Evolutionary conservation across 1,140 invertebrate genomes (phyloP).

Genomic region (Brachionus plicatilis): DNA sequence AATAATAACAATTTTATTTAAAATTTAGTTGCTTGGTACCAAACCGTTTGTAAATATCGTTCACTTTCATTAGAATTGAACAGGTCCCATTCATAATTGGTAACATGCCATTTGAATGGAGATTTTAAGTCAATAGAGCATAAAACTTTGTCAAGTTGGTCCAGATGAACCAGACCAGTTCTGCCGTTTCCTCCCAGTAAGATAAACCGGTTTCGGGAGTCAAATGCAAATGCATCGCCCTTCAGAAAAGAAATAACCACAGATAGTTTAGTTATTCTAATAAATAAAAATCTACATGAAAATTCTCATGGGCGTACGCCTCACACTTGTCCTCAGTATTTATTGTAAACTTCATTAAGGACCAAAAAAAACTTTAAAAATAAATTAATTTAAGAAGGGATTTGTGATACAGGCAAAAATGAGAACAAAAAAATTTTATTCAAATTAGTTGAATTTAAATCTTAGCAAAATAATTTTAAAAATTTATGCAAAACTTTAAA

Average conservation of each 20-base stretch:
- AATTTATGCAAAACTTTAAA: not conserved
- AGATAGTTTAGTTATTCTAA: not conserved
- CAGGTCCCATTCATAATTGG: slow-evolving; percentile 12
- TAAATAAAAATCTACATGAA: not conserved
- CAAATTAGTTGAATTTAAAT: not conserved
- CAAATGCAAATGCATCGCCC: slow-evolving; percentile 22
- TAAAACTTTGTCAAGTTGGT: not conserved
- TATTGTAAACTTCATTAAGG: slow-evolving; percentile 8
- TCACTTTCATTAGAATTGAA: not conserved
- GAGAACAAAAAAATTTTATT: not conserved
- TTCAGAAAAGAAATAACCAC: not conserved
- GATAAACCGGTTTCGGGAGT: not conserved
- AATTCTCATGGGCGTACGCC: not conserved
- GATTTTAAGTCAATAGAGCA: not conserved
- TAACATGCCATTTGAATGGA: slow-evolving; percentile 13
- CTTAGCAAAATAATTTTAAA: not conserved
- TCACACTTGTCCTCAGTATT: slow-evolving; percentile 21
- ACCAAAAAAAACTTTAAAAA: not conserved
- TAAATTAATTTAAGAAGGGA: not conserved
- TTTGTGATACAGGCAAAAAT: not conserved
- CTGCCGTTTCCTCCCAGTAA: not conserved
- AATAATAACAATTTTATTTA: not conserved
- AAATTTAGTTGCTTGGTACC: not conserved
- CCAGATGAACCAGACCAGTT: not conserved
- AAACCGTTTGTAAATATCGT: slow-evolving; percentile 26